Percentiles rank a stretch among this genome's conserved stretches.
These are phyloP conservation scores for Lepus europaeus DNA, from an alignment of 2,113 vertebrate species.

Conservation along the genomic window DNA sequence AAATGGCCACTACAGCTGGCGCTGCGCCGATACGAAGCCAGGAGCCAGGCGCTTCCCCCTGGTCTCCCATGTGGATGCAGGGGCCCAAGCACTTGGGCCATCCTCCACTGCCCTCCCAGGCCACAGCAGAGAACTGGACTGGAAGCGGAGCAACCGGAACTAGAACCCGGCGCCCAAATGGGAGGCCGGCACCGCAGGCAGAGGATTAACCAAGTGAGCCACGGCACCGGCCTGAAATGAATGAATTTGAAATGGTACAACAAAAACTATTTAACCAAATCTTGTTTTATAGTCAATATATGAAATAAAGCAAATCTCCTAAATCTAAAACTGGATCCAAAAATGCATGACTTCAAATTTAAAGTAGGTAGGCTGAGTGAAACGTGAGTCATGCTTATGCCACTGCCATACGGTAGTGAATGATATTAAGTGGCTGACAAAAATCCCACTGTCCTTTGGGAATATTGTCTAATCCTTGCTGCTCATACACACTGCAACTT, in stretches of 20 bases:
- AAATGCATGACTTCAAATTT: background rate
- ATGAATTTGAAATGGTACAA: conserved; percentile 21
- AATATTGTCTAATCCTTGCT: background rate
- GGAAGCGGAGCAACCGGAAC: too few relatives aligned
- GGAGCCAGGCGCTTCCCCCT: too few relatives aligned
- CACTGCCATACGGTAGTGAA: background rate
- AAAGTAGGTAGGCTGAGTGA: background rate
- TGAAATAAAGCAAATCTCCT: conserved; percentile 39
- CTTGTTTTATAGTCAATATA: conserved; percentile 42
- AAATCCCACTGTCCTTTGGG: background rate
- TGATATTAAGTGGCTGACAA: background rate
- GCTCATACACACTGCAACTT: background rate
- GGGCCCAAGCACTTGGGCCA: too few relatives aligned
- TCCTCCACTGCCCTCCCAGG: too few relatives aligned
- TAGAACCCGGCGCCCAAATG: too few relatives aligned
- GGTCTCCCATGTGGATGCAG: too few relatives aligned
- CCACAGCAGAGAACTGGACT: too few relatives aligned
- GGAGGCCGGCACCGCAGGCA: too few relatives aligned
- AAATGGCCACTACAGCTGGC: too few relatives aligned
- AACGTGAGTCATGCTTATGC: background rate
- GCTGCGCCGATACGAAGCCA: too few relatives aligned
- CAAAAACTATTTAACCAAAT: conserved; percentile 42
- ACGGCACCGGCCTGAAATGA: too few relatives aligned
- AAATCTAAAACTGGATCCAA: background rate
- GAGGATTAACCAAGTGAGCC: too few relatives aligned